A percentile compares a stretch with the other conserved stretches of the same genome.
Conservation (phyloP, 2,888 invertebrate species). For the Leucozona laternaria region DNA sequence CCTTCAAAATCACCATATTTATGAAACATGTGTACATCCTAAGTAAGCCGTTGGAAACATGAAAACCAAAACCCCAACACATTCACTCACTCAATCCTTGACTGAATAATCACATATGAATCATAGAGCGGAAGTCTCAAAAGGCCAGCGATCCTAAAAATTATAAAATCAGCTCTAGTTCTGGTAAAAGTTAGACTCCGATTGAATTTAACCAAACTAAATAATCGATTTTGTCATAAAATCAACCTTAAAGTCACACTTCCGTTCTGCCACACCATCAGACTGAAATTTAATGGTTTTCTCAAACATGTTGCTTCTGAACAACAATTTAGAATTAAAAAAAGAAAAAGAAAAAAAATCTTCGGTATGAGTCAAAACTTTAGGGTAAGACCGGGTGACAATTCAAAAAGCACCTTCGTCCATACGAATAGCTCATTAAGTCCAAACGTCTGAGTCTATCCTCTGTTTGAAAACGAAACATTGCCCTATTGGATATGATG, state of each 20-base stretch:
- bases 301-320: background rate
- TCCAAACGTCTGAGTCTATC: slow-evolving; percentile 52
- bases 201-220: background rate
- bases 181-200: background rate
- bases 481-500: slow-evolving; percentile 7
- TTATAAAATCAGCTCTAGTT: background rate
- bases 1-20: no score
- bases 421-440: slow-evolving; percentile 71
- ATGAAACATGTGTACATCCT: no score
- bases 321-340: slow-evolving; percentile 33
- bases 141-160: background rate
- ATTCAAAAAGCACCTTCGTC: slow-evolving; percentile 41
- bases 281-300: background rate
- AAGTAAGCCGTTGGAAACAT: no score
- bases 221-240: slow-evolving; percentile 9
- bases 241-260: background rate
- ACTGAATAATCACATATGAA: no score
- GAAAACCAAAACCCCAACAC: no score
- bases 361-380: slow-evolving; percentile 49
- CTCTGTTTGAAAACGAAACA: slow-evolving; percentile 41
- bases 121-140: background rate
- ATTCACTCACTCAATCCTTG: no score
- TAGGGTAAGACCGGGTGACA: slow-evolving; percentile 55
- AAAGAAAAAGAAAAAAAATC: no score
- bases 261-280: slow-evolving; percentile 16